Conservation (phyloP, 2,113 vertebrate genomes). For the Climacteris rufus region DNA sequence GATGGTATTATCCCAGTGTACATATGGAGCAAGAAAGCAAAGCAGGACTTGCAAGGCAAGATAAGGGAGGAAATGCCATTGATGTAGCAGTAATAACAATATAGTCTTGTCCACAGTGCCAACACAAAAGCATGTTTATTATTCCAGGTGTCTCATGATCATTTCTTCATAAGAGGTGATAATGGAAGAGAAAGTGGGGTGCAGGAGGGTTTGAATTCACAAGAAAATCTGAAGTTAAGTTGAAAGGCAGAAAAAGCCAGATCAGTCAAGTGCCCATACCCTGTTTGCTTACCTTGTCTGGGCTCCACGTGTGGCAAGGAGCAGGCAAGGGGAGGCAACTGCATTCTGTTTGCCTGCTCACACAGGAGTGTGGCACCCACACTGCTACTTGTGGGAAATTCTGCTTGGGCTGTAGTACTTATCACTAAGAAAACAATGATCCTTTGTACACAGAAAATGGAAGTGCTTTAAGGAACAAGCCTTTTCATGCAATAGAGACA, state of each 20-base stretch:
- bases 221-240: not conserved
- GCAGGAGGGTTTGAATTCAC: not conserved
- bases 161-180: not conserved
- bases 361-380: not conserved
- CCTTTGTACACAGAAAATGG: not conserved
- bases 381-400: not conserved
- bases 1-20: not conserved
- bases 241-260: not conserved
- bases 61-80: not conserved
- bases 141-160: not conserved
- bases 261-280: not conserved
- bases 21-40: not conserved
- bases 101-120: not conserved
- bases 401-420: not conserved
- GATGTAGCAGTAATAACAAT: not conserved
- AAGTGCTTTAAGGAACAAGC: not conserved
- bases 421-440: not conserved
- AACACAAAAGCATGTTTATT: not conserved
- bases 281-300: not conserved
- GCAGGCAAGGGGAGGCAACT: not conserved
- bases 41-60: not conserved
- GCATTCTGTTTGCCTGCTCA: not conserved
- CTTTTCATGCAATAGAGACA: not conserved
- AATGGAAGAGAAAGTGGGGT: not conserved
- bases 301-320: not conserved